phyloP scores from a whole-genome alignment of 2,797 vertebrate species.

The Notamacropus eugenii region DNA sequence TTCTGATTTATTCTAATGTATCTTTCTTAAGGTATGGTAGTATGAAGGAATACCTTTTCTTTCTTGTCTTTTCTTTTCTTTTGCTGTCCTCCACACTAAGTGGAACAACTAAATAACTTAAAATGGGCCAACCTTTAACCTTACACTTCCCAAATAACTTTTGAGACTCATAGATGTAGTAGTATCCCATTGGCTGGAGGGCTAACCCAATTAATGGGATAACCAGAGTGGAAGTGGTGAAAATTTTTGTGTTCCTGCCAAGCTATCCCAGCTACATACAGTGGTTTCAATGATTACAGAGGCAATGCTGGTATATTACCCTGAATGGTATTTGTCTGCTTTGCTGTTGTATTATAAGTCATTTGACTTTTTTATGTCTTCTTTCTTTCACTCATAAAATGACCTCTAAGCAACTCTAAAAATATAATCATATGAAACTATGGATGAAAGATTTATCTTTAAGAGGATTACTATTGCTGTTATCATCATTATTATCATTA shows the following conservation, averaged over 20 bases:
- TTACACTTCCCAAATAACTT: background rate
- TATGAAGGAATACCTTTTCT: background rate
- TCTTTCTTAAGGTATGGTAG: background rate
- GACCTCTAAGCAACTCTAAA: background rate
- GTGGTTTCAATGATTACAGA: background rate
- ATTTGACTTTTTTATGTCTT: background rate
- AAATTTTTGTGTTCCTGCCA: background rate
- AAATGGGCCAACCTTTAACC: background rate
- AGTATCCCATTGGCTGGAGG: background rate
- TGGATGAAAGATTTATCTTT: background rate
- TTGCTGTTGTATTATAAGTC: background rate
- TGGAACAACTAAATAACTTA: background rate
- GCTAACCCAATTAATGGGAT: background rate
- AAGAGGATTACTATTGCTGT: background rate
- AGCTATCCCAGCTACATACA: background rate
- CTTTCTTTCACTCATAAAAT: background rate
- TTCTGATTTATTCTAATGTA: background rate
- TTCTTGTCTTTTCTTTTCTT: too few relatives aligned
- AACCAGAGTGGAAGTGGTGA: background rate
- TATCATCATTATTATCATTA: background rate
- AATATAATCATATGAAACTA: background rate
- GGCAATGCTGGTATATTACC: background rate
- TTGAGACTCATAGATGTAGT: background rate
- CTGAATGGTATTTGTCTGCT: background rate
- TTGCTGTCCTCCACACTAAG: background rate